A percentile compares a stretch with the other conserved stretches of the same genome.
These are phyloP conservation scores for Phengaris alcon DNA, from an alignment of 2,888 invertebrate species.

Conservation along the genomic window DNA sequence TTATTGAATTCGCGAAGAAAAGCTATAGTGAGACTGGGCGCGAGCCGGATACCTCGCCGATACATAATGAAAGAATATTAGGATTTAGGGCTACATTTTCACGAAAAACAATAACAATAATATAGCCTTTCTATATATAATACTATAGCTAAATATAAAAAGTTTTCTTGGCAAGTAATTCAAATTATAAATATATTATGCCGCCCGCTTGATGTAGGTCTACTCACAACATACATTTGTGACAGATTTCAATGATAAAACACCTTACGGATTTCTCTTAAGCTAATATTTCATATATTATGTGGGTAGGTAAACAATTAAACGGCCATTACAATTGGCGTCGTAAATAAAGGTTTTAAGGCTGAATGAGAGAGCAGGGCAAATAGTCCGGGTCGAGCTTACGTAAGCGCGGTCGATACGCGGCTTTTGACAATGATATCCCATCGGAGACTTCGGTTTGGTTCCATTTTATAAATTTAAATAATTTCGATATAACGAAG, in stretches of 20 bases:
- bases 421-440: constrained; percentile 33
- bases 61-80: too few species aligned
- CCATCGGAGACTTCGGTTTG: constrained; percentile 28
- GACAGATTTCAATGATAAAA: not conserved
- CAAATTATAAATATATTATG: too few species aligned
- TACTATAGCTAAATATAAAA: too few species aligned
- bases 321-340: not conserved
- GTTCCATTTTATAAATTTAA: not conserved
- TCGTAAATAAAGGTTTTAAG: constrained; percentile 4
- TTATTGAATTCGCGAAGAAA: too few species aligned
- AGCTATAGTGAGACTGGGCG: too few species aligned
- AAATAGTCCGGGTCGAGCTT: constrained; percentile 34
- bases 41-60: too few species aligned
- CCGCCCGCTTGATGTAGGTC: too few species aligned
- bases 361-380: constrained; percentile 30
- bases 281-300: not conserved
- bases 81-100: too few species aligned
- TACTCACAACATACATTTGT: not conserved
- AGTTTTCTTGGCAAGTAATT: too few species aligned
- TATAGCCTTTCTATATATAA: too few species aligned
- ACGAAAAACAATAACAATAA: too few species aligned
- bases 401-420: constrained; percentile 43
- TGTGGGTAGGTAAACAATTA: not conserved
- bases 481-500: not conserved
- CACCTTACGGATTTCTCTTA: not conserved